phyloP scores from a whole-genome alignment of 2,113 vertebrate species.

The Gymnogyps californianus region DNA sequence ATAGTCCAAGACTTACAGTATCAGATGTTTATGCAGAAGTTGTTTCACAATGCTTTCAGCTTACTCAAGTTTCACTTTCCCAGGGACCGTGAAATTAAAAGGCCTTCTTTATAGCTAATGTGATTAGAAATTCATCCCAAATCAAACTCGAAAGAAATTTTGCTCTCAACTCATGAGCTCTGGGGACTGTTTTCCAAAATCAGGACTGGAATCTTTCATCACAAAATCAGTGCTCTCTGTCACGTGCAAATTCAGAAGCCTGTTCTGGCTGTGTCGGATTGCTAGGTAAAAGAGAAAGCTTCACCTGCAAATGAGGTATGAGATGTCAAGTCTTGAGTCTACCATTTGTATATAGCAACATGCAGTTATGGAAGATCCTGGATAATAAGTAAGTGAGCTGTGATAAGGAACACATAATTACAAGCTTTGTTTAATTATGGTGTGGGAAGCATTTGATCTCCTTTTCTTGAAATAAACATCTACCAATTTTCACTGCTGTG shows the following conservation, averaged over 20 bases:
- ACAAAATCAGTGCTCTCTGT: neutral
- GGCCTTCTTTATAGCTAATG: neutral
- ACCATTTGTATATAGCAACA: neutral
- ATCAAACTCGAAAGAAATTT: constrained; percentile 1
- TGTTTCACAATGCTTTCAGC: neutral
- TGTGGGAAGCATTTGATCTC: neutral
- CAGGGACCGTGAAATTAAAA: neutral
- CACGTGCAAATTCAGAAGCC: neutral
- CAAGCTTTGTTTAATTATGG: neutral
- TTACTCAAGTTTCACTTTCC: neutral
- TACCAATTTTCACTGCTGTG: neutral
- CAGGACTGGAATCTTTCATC: neutral
- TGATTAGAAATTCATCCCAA: constrained; percentile 6
- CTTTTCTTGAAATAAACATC: constrained; percentile 18
- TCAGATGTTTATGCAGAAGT: neutral
- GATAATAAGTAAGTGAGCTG: neutral
- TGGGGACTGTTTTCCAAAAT: neutral
- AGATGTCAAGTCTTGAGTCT: neutral
- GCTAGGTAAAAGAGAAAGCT: neutral
- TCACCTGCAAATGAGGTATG: neutral
- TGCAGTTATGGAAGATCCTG: neutral
- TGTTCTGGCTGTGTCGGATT: neutral
- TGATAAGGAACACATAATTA: neutral
- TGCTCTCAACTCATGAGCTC: neutral
- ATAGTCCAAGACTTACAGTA: neutral